Base-by-base conservation (phyloP, 2,113 vertebrate genomes). In the Panthera tigris region DNA sequence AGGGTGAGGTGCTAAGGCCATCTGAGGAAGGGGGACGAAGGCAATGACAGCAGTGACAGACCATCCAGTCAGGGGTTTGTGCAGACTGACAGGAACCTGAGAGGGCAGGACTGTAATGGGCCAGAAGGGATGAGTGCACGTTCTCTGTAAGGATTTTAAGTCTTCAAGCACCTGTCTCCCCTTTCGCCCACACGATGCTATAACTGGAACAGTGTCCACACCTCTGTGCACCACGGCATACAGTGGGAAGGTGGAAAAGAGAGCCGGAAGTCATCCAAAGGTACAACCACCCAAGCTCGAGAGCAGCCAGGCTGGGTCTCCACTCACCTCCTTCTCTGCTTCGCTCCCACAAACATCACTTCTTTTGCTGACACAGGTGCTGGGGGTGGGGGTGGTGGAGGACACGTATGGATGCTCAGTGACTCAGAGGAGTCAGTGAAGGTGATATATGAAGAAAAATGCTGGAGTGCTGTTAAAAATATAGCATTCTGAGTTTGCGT, bases 251-350 rank as follows among this genome's bases (percentile, higher is more conserved):
- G 71, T 50, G 52, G 61, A 50, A 94, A 89, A 91, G 39, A 85
- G n/a, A 84, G 31, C 71, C 65, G 94, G 74, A 93, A 66, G 66
- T 78, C 55, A 91, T 69, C 76, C 39, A n/a, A 71, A 94, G 45
- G 36, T 48, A 48, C 36, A 95, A 57, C 19, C 80, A 73, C 21
- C 52, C 69, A 80, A 52, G 66, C 76, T 92, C 33, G 57, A 88
- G 74, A 95, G 55, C 19, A 92, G 57, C 55, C 1, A 23, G 83
- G 90, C 81, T n/a, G 50, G 94, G 63, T 74, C 94, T 96, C 84
- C 92, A 92, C 88, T 97, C 97, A 95, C 96, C 95, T 98, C 71
- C 94, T 94, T 78, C 83, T 97, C 50, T 82, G 94, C 39, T 88
- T 94, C 90, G 91, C 21, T 88, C 89, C 65, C 90, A 94, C 63